These are phyloP conservation scores for Oryzaephilus surinamensis DNA, from an alignment of 1,140 invertebrate genomes.

Conservation along the genomic window DNA sequence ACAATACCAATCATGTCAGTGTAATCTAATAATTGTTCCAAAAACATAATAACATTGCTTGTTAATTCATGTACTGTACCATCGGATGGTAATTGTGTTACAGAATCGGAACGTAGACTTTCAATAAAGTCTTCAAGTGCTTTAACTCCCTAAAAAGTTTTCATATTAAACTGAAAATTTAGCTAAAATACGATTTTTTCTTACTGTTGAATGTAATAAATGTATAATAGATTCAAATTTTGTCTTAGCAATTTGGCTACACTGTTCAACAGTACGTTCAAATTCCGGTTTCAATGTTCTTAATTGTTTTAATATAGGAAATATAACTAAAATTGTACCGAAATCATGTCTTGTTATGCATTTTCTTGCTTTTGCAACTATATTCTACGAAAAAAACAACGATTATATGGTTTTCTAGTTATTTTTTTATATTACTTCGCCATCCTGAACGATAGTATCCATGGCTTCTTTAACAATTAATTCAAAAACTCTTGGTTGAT, in stretches of 20 bases:
- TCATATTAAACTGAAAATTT: neutral
- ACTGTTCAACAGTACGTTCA: slow-evolving; percentile 65
- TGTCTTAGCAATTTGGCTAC: slow-evolving; percentile 55
- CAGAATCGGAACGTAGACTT: slow-evolving; percentile 73
- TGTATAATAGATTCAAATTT: slow-evolving; percentile 65
- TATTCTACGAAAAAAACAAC: slow-evolving; percentile 43
- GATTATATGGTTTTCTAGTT: neutral
- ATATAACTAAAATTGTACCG: slow-evolving; percentile 70
- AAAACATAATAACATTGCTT: slow-evolving; percentile 81
- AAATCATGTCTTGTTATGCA: slow-evolving; percentile 74
- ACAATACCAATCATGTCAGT: slow-evolving; percentile 60
- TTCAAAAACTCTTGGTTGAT: slow-evolving; percentile 76
- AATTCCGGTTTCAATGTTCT: slow-evolving; percentile 72
- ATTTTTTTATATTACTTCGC: slow-evolving; percentile 48
- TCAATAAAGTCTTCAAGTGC: slow-evolving; percentile 90
- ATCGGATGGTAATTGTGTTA: slow-evolving; percentile 79
- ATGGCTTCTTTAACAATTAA: slow-evolving; percentile 74
- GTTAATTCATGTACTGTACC: slow-evolving; percentile 94
- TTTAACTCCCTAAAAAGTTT: slow-evolving; percentile 58
- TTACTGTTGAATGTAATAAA: slow-evolving; percentile 63
- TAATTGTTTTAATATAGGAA: slow-evolving; percentile 78
- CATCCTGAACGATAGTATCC: slow-evolving; percentile 74
- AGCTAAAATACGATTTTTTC: slow-evolving; percentile 15
- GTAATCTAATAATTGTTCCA: slow-evolving; percentile 74
- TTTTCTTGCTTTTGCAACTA: slow-evolving; percentile 64